Percentiles rank a stretch among this genome's conserved stretches.
Evolutionary conservation across 1,140 invertebrate genomes (phyloP).

Genomic region (Drosophila suzukii): DNA sequence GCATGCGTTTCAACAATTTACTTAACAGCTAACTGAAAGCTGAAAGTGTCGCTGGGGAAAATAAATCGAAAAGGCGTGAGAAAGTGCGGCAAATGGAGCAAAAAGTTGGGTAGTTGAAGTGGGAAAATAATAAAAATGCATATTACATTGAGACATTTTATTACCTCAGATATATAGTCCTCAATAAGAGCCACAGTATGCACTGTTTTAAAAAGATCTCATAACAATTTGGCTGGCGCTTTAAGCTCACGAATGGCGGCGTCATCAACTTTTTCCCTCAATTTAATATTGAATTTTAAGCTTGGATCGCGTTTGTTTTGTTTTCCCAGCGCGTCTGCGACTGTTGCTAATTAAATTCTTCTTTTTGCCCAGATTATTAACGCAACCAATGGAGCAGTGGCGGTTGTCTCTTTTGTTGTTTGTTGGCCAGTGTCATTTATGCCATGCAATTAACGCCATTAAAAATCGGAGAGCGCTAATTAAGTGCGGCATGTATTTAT

Average conservation of each 20-base stretch:
- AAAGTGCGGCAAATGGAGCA: slow-evolving; percentile 11
- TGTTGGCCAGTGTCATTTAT: slow-evolving; percentile 55
- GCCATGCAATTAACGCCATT: slow-evolving; percentile 71
- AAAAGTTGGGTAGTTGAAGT: slow-evolving; percentile 5
- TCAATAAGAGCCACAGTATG: too few relatives aligned
- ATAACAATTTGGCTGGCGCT: too few relatives aligned
- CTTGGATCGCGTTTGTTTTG: not conserved
- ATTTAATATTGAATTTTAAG: slow-evolving; percentile 44
- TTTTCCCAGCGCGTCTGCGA: slow-evolving; percentile 33
- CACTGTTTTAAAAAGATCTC: too few relatives aligned
- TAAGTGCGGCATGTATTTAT: slow-evolving; percentile 58
- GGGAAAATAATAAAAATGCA: not conserved
- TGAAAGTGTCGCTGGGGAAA: slow-evolving; percentile 27
- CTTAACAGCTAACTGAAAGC: slow-evolving; percentile 60
- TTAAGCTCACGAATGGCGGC: not conserved
- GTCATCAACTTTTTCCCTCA: slow-evolving; percentile 18
- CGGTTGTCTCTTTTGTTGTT: slow-evolving; percentile 18
- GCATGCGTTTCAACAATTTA: slow-evolving; percentile 73
- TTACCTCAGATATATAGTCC: too few relatives aligned
- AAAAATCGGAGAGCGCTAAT: slow-evolving; percentile 69
- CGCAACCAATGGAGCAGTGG: slow-evolving; percentile 18
- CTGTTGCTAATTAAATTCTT: slow-evolving; percentile 69
- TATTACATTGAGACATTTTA: not conserved
- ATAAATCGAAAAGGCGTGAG: slow-evolving; percentile 23
- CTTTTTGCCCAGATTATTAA: slow-evolving; percentile 56